Evolutionary conservation across 2,797 vertebrate genomes (phyloP).

Genomic region (Lagodon rhomboides): DNA sequence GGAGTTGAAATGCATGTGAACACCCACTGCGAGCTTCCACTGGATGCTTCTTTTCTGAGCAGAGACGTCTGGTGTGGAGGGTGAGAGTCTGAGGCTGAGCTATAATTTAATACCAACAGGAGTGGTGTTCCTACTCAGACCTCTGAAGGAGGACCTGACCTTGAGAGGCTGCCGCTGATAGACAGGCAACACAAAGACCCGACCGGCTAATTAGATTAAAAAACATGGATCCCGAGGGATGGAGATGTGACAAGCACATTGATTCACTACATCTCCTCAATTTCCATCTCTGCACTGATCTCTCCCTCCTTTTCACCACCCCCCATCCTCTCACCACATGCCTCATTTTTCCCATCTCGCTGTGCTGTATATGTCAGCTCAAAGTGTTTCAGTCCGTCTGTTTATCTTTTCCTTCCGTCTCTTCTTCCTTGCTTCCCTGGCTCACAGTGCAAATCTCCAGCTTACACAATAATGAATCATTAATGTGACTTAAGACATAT

Average conservation of each 20-base stretch:
- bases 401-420: background rate
- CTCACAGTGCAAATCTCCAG: background rate
- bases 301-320: constrained; percentile 50
- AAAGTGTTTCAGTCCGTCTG: background rate
- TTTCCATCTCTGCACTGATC: constrained; percentile 62
- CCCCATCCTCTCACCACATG: constrained; percentile 51
- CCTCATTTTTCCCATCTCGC: constrained; percentile 49
- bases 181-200: constrained; percentile 84
- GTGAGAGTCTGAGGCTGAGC: constrained; percentile 69
- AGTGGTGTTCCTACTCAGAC: constrained; percentile 72
- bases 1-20: constrained; percentile 36
- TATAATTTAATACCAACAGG: constrained; percentile 80
- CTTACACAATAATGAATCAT: constrained; percentile 1
- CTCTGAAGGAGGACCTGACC: constrained; percentile 83
- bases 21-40: constrained; percentile 33
- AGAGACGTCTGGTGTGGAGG: constrained; percentile 57
- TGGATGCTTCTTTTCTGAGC: constrained; percentile 40
- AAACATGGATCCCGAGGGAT: constrained; percentile 84
- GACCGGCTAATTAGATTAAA: constrained; percentile 86
- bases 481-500: constrained; percentile 21
- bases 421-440: background rate
- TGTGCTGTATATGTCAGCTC: constrained; percentile 19
- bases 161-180: constrained; percentile 79
- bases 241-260: constrained; percentile 86
- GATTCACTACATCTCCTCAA: constrained; percentile 80